Conservation (phyloP, 2,888 invertebrate genomes). For the Xestia sexstrigata region DNA sequence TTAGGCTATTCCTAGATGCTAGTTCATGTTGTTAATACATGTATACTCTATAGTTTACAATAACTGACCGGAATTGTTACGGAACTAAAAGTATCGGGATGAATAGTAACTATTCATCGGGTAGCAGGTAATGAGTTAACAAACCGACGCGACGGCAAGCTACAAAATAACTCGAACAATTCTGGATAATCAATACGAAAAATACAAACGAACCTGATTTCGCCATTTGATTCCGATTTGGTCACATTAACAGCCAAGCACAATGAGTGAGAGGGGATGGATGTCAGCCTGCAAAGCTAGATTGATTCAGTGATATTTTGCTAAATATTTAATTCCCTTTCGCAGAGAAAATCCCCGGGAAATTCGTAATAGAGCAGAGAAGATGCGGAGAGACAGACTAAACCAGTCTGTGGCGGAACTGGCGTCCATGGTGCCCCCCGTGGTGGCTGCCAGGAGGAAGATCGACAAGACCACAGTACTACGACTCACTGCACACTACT, state of each 20-base stretch:
- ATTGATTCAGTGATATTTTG: neutral
- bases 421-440: slow-evolving; percentile 95
- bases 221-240: neutral
- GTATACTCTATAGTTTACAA: neutral
- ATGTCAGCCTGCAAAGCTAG: neutral
- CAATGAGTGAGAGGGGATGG: too few relatives aligned
- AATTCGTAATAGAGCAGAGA: slow-evolving; percentile 96
- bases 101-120: neutral
- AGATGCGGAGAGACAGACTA: slow-evolving; percentile 96
- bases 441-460: slow-evolving; percentile 94
- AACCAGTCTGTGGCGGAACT: slow-evolving; percentile 96
- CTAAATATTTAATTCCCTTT: slow-evolving; percentile 23
- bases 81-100: neutral
- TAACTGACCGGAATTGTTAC: neutral
- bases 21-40: slow-evolving; percentile 38
- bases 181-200: slow-evolving; percentile 12
- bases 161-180: slow-evolving; percentile 4
- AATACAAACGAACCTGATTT: neutral
- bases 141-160: too few relatives aligned
- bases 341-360: slow-evolving; percentile 90
- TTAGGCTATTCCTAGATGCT: slow-evolving; percentile 61
- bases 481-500: slow-evolving; percentile 95
- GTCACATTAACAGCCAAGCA: neutral
- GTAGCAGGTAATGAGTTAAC: neutral
- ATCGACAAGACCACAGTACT: slow-evolving; percentile 98